Evolutionary conservation across 2,888 invertebrate species (phyloP).

Genomic region (Schrankia costaestrigalis): DNA sequence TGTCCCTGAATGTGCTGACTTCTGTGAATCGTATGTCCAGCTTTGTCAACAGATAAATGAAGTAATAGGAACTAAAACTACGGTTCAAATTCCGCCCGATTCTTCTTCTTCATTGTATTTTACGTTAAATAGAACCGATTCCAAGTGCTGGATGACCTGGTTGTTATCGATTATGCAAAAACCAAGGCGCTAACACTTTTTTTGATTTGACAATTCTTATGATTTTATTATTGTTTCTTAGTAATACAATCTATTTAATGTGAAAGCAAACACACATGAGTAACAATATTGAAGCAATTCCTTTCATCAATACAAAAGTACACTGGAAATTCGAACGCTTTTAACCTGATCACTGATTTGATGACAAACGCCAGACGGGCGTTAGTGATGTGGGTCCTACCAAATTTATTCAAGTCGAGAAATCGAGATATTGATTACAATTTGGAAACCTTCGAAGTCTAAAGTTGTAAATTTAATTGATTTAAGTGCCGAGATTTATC

Average conservation of each 20-base stretch:
- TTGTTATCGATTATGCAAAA: too few relatives aligned
- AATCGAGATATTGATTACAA: slow-evolving; percentile 57
- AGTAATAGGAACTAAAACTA: too few relatives aligned
- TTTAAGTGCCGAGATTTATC: slow-evolving; percentile 51
- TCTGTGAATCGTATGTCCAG: too few relatives aligned
- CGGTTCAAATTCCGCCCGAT: too few relatives aligned
- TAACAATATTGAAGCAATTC: too few relatives aligned
- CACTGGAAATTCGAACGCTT: slow-evolving; percentile 15
- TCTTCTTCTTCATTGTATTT: too few relatives aligned
- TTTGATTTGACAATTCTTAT: slow-evolving; percentile 15
- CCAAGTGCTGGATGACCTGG: too few relatives aligned
- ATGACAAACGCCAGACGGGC: slow-evolving; percentile 50
- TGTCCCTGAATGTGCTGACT: too few relatives aligned
- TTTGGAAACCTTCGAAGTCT: slow-evolving; percentile 42
- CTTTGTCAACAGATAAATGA: too few relatives aligned
- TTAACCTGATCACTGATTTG: slow-evolving; percentile 39
- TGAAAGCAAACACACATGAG: too few relatives aligned
- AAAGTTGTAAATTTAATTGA: slow-evolving; percentile 52
- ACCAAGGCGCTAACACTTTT: slow-evolving; percentile 19
- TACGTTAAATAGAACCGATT: too few relatives aligned
- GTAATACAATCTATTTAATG: too few relatives aligned
- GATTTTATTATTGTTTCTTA: neutral
- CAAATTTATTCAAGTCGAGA: slow-evolving; percentile 53
- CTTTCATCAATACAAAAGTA: neutral
- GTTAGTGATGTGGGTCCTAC: slow-evolving; percentile 55